Evolutionary conservation across 2,113 vertebrate species (phyloP).

Genomic region (Machaerirhynchus nigripectus): DNA sequence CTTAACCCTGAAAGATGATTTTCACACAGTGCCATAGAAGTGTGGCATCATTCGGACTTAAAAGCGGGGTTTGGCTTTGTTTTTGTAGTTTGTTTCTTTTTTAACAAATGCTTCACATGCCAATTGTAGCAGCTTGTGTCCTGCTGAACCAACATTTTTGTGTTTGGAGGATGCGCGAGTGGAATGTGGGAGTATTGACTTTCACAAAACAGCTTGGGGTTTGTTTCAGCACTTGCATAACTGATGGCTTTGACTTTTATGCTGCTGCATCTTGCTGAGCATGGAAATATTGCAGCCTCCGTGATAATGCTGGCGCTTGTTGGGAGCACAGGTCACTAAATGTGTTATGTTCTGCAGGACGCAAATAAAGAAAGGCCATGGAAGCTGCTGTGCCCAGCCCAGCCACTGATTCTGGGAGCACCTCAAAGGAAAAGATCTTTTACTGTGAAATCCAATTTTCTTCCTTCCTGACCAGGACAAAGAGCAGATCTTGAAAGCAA

Average conservation of each 20-base stretch:
- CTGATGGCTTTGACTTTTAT: background rate
- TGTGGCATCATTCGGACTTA: background rate
- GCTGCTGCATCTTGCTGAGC: background rate
- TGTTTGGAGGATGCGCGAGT: constrained; percentile 8
- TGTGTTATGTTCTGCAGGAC: background rate
- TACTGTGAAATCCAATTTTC: background rate
- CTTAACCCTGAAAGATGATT: background rate
- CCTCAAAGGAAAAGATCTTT: background rate
- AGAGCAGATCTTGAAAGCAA: background rate
- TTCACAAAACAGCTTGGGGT: background rate
- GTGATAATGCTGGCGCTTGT: background rate
- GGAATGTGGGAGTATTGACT: constrained; percentile 53
- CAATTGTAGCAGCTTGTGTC: background rate
- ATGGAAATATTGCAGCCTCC: background rate
- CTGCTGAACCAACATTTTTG: constrained; percentile 44
- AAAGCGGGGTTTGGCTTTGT: background rate
- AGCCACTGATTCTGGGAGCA: background rate
- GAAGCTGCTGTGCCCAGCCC: background rate
- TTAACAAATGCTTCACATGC: background rate
- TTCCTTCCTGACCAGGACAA: background rate
- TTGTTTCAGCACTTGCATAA: constrained; percentile 4
- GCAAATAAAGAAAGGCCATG: background rate
- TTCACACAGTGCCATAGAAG: background rate
- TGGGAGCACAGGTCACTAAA: background rate
- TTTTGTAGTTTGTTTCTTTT: background rate